Conservation (phyloP, 35 echinoderm and acorn worm genomes). For the Lytechinus pictus region DNA sequence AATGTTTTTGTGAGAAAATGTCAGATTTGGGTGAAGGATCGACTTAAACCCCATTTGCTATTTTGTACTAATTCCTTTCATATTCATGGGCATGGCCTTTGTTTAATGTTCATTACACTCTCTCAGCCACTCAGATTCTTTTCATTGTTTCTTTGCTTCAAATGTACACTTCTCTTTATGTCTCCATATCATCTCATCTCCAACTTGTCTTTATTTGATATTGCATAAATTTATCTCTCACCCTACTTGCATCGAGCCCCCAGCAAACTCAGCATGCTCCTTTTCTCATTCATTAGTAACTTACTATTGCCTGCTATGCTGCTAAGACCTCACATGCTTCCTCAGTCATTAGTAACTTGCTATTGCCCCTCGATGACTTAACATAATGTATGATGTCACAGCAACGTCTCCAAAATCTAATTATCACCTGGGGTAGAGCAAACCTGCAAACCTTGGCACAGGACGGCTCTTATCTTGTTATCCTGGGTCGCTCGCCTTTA, state of each 20-base stretch:
- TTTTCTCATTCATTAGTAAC: background rate
- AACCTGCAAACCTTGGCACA: background rate
- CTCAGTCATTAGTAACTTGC: background rate
- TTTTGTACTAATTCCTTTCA: too few species aligned
- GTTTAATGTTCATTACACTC: too few species aligned
- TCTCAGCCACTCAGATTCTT: too few species aligned
- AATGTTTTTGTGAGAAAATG: too few species aligned
- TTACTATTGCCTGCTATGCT: background rate
- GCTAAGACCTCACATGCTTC: background rate
- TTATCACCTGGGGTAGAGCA: background rate
- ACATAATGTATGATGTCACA: constrained; percentile 18
- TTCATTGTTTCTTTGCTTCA: too few species aligned
- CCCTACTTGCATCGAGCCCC: background rate
- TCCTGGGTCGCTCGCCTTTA: background rate
- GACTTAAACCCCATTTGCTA: too few species aligned
- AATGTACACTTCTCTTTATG: background rate
- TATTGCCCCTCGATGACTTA: background rate
- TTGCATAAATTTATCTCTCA: background rate
- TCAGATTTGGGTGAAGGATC: too few species aligned
- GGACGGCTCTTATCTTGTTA: background rate
- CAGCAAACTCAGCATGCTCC: background rate
- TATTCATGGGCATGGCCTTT: too few species aligned
- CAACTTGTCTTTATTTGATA: too few species aligned
- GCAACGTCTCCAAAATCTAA: background rate
- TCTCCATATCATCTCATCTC: background rate